Evolutionary conservation across 2,888 invertebrate genomes (phyloP).

Genomic region (Cerastis leucographa): DNA sequence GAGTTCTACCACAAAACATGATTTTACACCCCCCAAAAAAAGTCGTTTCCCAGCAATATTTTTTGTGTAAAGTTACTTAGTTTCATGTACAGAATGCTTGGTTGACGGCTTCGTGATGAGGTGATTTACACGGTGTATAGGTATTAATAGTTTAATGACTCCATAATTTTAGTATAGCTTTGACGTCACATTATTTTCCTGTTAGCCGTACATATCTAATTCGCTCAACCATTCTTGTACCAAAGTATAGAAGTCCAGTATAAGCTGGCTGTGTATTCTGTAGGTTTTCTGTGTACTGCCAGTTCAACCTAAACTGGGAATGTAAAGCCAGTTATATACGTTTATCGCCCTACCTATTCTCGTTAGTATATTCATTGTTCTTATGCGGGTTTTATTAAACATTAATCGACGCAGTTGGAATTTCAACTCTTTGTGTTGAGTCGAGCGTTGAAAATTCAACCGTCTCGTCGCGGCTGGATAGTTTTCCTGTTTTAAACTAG

Average conservation of each 20-base stretch:
- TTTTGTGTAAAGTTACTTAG: no score
- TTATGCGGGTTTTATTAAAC: not conserved
- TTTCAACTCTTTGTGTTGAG: not conserved
- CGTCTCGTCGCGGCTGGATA: not conserved
- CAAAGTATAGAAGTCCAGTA: not conserved
- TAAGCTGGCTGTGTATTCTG: not conserved
- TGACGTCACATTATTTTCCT: constrained; percentile 21
- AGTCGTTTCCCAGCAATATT: no score
- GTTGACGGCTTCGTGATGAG: no score
- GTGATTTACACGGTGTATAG: no score
- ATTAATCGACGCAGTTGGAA: not conserved
- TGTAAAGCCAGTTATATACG: not conserved
- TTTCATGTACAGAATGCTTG: no score
- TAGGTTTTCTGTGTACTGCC: not conserved
- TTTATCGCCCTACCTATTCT: not conserved
- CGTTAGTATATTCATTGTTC: not conserved
- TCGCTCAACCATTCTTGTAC: not conserved
- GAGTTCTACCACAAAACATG: no score
- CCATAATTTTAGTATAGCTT: not conserved
- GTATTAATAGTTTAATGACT: not conserved
- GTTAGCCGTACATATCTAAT: constrained; percentile 10
- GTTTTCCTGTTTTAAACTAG: not conserved
- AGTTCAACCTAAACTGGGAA: not conserved
- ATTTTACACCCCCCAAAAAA: no score
- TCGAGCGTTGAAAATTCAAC: not conserved